Conservation (phyloP, 1,140 invertebrate species). For the Leptinotarsa undecemlineata region DNA sequence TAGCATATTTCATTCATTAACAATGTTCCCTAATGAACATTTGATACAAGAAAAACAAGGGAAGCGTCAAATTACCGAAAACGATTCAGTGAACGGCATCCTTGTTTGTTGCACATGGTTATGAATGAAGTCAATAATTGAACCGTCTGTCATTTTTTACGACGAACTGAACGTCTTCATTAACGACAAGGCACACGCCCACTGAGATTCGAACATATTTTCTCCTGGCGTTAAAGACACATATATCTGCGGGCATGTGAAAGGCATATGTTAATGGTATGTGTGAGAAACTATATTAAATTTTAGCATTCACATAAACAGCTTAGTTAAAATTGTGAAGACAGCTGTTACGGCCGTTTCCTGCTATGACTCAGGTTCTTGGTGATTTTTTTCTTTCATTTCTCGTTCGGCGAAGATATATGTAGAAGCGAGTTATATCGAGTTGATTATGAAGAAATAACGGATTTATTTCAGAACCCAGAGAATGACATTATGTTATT, state of each 20-base stretch:
- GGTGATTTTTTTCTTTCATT: not conserved
- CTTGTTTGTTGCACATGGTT: not conserved
- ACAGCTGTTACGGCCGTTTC: slow-evolving; percentile 21
- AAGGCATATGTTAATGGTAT: slow-evolving; percentile 22
- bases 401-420: slow-evolving; percentile 3
- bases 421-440: not conserved
- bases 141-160: slow-evolving; percentile 14
- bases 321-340: slow-evolving; percentile 24
- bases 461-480: not conserved
- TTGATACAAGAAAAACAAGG: not conserved
- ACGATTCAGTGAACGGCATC: not conserved
- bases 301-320: slow-evolving; percentile 24
- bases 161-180: slow-evolving; percentile 10
- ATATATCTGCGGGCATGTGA: slow-evolving; percentile 17
- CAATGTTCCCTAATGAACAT: not conserved
- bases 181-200: slow-evolving; percentile 12
- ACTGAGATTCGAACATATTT: slow-evolving; percentile 6
- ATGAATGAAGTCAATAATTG: not conserved
- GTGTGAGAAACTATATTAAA: slow-evolving; percentile 21
- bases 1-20: slow-evolving; percentile 1
- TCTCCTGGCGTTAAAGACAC: not conserved
- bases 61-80: not conserved
- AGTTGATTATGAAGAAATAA: not conserved
- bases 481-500: not conserved
- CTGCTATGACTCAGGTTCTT: slow-evolving; percentile 16